Percentiles rank a stretch among this genome's conserved stretches.
Conservation (phyloP, 2,888 invertebrate genomes). For the Unio pictorum region DNA sequence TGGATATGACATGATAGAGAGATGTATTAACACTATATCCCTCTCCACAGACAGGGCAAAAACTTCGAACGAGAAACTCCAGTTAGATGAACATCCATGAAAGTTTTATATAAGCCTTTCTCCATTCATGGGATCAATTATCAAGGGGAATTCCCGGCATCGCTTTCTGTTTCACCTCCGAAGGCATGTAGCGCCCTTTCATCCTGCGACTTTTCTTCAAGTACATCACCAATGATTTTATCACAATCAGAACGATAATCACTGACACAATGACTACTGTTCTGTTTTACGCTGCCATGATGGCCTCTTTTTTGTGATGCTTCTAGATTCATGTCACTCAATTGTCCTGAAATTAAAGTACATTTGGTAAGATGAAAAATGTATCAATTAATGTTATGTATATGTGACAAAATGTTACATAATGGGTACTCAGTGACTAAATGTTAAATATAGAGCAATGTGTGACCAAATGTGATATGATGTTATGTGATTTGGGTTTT, state of each 20-base stretch:
- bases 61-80: not conserved
- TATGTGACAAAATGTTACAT: too few species aligned
- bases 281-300: slow-evolving; percentile 3
- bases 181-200: slow-evolving; percentile 56
- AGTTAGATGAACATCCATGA: not conserved
- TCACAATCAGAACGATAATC: slow-evolving; percentile 35
- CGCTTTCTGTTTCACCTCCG: slow-evolving; percentile 42
- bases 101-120: slow-evolving; percentile 37
- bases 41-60: too few species aligned
- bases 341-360: slow-evolving; percentile 3
- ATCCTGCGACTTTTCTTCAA: slow-evolving; percentile 44
- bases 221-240: slow-evolving; percentile 33
- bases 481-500: too few species aligned
- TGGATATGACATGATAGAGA: too few species aligned
- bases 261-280: slow-evolving; percentile 35
- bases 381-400: not conserved
- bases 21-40: too few species aligned
- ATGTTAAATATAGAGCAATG: too few species aligned
- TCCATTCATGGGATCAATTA: slow-evolving; percentile 34
- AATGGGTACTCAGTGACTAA: too few species aligned
- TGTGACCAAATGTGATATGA: too few species aligned
- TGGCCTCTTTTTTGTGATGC: not conserved
- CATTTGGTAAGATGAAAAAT: not conserved
- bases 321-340: slow-evolving; percentile 5
- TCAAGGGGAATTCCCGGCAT: slow-evolving; percentile 43